Evolutionary conservation across 2,888 invertebrate species (phyloP).

Genomic region (Harmothoe impar): DNA sequence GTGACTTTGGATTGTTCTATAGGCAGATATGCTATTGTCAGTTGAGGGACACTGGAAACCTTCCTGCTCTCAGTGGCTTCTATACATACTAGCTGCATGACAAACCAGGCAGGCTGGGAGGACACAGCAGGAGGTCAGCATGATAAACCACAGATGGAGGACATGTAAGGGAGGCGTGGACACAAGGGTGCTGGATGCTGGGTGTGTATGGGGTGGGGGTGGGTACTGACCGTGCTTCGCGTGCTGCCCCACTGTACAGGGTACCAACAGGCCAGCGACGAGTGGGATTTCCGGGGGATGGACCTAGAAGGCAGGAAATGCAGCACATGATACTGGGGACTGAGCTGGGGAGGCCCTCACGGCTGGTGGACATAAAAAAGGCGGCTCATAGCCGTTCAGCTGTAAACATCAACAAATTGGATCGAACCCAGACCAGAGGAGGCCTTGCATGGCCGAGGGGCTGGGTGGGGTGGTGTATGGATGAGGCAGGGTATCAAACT

Average conservation of each 20-base stretch:
- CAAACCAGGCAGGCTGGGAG: no score
- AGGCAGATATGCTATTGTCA: no score
- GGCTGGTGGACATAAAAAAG: background rate
- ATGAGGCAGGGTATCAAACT: no score
- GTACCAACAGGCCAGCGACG: background rate
- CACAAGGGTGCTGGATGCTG: background rate
- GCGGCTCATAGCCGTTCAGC: background rate
- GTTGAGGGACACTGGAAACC: no score
- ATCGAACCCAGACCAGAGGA: constrained; percentile 34
- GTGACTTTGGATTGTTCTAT: no score
- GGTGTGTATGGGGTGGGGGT: background rate
- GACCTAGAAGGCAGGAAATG: background rate
- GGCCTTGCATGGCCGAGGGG: background rate
- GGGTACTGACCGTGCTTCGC: background rate
- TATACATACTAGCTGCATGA: no score
- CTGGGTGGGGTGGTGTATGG: background rate
- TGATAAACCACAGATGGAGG: background rate
- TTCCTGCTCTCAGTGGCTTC: no score
- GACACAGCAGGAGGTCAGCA: no score
- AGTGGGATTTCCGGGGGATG: background rate
- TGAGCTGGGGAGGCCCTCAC: background rate
- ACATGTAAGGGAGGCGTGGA: background rate
- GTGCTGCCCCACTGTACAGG: background rate
- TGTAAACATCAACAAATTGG: constrained; percentile 31
- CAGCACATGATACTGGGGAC: background rate